phyloP scores from a whole-genome alignment of 2,888 invertebrate species.

The Petrolisthes cinctipes region DNA sequence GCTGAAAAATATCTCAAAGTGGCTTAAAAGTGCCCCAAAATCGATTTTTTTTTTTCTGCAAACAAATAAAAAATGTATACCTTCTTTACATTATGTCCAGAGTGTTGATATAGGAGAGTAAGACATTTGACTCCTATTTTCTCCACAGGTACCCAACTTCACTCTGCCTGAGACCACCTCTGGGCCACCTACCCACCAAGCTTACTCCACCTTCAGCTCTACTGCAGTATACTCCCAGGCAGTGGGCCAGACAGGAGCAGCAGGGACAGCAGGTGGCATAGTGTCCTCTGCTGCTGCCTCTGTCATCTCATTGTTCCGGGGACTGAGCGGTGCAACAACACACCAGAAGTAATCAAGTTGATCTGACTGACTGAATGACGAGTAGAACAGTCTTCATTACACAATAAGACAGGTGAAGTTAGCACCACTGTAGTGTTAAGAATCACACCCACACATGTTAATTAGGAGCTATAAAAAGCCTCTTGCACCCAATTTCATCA shows the following conservation, averaged over 20 bases:
- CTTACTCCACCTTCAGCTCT: conserved; percentile 38
- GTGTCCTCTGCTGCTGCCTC: conserved; percentile 87
- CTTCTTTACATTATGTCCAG: no score
- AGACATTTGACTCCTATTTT: background rate
- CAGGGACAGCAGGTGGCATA: conserved; percentile 80
- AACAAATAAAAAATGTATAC: no score
- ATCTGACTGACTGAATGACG: background rate
- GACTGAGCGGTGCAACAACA: conserved; percentile 69
- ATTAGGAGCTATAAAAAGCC: no score
- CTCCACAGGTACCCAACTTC: background rate
- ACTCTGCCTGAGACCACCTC: background rate
- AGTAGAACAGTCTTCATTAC: no score
- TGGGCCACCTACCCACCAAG: conserved; percentile 29
- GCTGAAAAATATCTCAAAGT: background rate
- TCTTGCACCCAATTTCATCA: no score
- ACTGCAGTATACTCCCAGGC: conserved; percentile 56
- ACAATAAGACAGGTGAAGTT: no score
- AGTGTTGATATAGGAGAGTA: no score
- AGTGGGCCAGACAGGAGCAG: conserved; percentile 24
- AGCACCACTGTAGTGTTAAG: no score
- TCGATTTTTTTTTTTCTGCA: no score
- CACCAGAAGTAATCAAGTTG: background rate
- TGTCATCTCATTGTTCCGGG: conserved; percentile 84
- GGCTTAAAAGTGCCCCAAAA: background rate
- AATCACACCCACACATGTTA: no score